phyloP scores from a whole-genome alignment of 2,888 invertebrate genomes.

The Philopedon plagiatum region DNA sequence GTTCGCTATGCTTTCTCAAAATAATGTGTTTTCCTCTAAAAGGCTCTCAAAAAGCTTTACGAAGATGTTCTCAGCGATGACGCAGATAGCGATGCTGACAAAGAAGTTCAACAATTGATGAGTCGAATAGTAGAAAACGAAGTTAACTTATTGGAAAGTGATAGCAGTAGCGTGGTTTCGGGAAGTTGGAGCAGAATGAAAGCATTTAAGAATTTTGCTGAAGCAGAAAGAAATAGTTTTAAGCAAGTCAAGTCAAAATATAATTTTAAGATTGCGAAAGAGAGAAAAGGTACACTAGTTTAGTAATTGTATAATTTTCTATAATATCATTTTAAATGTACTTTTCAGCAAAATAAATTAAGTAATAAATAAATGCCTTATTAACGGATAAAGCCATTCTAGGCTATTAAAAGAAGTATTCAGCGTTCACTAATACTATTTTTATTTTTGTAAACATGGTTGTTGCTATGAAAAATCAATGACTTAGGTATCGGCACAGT shows the following conservation, averaged over 20 bases:
- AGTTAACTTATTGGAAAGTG: slow-evolving; percentile 58
- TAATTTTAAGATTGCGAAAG: slow-evolving; percentile 60
- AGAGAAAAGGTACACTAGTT: slow-evolving; percentile 63
- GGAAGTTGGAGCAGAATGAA: slow-evolving; percentile 74
- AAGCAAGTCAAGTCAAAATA: slow-evolving; percentile 56
- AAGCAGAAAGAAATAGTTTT: slow-evolving; percentile 51
- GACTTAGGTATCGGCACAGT: no score
- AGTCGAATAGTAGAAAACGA: slow-evolving; percentile 57
- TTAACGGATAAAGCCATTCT: no score
- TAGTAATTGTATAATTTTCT: not conserved
- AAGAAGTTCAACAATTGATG: slow-evolving; percentile 75
- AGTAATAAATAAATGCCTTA: no score
- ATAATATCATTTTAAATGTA: no score
- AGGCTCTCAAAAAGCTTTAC: slow-evolving; percentile 67
- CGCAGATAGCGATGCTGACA: slow-evolving; percentile 71
- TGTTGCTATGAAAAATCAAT: no score
- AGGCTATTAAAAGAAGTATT: no score
- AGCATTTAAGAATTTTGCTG: slow-evolving; percentile 64
- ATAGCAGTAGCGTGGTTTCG: slow-evolving; percentile 67
- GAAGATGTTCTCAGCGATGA: slow-evolving; percentile 70
- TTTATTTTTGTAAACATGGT: no score
- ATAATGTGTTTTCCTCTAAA: slow-evolving; percentile 58
- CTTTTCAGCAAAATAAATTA: not conserved
- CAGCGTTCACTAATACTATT: no score
- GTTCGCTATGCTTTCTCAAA: not conserved